Conservation (phyloP, 1,140 invertebrate genomes). For the Campodea augens region DNA sequence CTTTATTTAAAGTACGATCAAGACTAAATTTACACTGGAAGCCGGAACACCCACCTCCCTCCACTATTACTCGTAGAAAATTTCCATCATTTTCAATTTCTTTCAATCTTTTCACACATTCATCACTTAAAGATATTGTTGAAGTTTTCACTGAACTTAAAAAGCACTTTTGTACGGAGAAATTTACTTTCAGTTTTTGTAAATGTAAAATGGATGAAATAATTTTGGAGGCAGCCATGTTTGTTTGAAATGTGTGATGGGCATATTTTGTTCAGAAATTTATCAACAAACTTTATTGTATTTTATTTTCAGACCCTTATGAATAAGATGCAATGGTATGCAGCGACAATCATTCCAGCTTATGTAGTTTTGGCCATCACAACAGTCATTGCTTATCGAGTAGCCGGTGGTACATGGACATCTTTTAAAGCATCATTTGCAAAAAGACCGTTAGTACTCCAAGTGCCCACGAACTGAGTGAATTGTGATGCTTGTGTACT, state of each 20-base stretch:
- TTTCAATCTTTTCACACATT: constrained; percentile 52
- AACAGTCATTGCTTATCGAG: constrained; percentile 47
- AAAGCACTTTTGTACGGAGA: too few species aligned
- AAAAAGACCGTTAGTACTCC: constrained; percentile 1
- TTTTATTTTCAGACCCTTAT: constrained; percentile 41
- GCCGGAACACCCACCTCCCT: constrained; percentile 94
- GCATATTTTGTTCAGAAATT: constrained; percentile 2
- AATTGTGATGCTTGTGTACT: neutral
- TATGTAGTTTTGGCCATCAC: constrained; percentile 49
- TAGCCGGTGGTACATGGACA: constrained; percentile 42
- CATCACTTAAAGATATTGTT: constrained; percentile 59
- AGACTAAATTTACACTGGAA: constrained; percentile 95
- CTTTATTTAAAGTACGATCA: constrained; percentile 45
- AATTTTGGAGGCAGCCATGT: neutral
- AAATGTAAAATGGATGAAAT: neutral
- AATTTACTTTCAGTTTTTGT: too few species aligned
- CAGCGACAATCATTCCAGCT: constrained; percentile 44
- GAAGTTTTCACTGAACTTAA: too few species aligned
- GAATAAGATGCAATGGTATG: constrained; percentile 51
- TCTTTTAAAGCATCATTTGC: constrained; percentile 10
- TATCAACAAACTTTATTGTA: neutral
- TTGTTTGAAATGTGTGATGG: neutral
- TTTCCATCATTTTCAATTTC: constrained; percentile 41
- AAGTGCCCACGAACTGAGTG: constrained; percentile 2
- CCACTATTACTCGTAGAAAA: constrained; percentile 38